Evolutionary conservation across 2,113 vertebrate genomes (phyloP), one percentile per base, ranked within the genome.

Genomic region (Dicaeum eximium): DNA sequence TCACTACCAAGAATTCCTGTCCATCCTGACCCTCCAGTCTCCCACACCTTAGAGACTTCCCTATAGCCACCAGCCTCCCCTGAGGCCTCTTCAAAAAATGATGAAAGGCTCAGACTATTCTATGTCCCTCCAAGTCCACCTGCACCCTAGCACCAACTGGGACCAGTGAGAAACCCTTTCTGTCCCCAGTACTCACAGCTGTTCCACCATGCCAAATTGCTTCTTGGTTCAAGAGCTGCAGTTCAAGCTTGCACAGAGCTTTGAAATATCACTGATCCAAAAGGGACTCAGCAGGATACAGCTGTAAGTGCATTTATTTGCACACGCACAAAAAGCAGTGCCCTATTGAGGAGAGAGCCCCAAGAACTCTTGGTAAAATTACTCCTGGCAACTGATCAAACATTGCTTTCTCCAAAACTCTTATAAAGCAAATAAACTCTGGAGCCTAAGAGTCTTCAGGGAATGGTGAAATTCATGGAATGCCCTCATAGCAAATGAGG

Each of bases 381-480:
- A 78, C 38, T 94, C 71, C 81, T 94, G 92, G 95, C 95, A 90
- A 80, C 8, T 25, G 47, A 91, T 58, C 93, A 93, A 62, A 92
- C 40, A 71, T 65, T 21, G 77, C 78, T 85, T 90, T 93, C 67
- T 80, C 79, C 40, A 70, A 93, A 95, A 71, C 21, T 44, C 75
- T 71, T 60, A 64, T 66, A 92, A 92, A 88, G 53, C 69, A 93
- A 94, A 96, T 90, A 92, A 95, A 90, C 37, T 58, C 80, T 84
- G 95, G 65, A 96, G 88, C 79, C 82, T 69, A 45, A 48, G 47
- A 86, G 86, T 67, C 90, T 86, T 72, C 80, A 64, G 88, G 86
- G 93, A 94, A 94, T 69, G 72, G 44, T 65, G 64, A 96, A 88
- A 95, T 92, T 81, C 53, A 50, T 60, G 83, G 86, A 92, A 94